phyloP scores from a whole-genome alignment of 2,888 invertebrate genomes.

The Brachyopa scutellaris region DNA sequence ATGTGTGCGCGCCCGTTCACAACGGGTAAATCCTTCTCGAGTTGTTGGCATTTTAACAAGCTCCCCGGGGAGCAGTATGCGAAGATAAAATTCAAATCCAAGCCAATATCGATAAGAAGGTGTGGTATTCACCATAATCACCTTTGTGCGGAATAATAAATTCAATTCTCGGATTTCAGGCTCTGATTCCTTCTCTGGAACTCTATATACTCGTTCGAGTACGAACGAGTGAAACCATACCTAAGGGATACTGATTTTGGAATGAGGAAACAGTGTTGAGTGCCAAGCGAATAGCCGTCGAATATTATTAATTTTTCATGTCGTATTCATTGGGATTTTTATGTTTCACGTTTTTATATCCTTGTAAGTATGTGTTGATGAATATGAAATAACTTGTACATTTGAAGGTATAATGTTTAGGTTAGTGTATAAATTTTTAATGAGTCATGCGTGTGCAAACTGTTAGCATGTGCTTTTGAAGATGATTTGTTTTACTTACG shows the following conservation, averaged over 20 bases:
- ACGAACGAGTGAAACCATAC: background rate
- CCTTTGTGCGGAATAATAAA: slow-evolving; percentile 73
- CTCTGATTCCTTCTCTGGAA: slow-evolving; percentile 30
- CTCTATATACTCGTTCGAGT: too few relatives aligned
- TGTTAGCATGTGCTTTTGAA: background rate
- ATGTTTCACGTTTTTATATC: slow-evolving; percentile 63
- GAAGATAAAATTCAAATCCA: slow-evolving; percentile 72
- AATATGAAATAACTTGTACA: slow-evolving; percentile 33
- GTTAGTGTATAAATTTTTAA: background rate
- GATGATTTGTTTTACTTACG: too few relatives aligned
- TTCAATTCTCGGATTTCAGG: slow-evolving; percentile 72
- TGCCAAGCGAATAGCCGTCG: slow-evolving; percentile 53
- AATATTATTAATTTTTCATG: slow-evolving; percentile 70
- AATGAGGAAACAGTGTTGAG: slow-evolving; percentile 44
- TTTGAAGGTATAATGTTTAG: background rate
- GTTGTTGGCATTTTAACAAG: slow-evolving; percentile 73
- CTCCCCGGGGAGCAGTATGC: slow-evolving; percentile 69
- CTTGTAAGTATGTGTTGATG: slow-evolving; percentile 40
- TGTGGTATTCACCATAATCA: slow-evolving; percentile 72
- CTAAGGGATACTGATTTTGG: slow-evolving; percentile 43
- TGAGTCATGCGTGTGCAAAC: background rate
- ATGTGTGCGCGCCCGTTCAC: background rate
- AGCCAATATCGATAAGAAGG: slow-evolving; percentile 73
- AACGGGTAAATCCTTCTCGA: slow-evolving; percentile 56
- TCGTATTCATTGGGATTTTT: slow-evolving; percentile 67